Percentiles rank a stretch among this genome's conserved stretches.
These are phyloP conservation scores for Pithys albifrons DNA, from an alignment of 2,113 vertebrate genomes.

Conservation along the genomic window DNA sequence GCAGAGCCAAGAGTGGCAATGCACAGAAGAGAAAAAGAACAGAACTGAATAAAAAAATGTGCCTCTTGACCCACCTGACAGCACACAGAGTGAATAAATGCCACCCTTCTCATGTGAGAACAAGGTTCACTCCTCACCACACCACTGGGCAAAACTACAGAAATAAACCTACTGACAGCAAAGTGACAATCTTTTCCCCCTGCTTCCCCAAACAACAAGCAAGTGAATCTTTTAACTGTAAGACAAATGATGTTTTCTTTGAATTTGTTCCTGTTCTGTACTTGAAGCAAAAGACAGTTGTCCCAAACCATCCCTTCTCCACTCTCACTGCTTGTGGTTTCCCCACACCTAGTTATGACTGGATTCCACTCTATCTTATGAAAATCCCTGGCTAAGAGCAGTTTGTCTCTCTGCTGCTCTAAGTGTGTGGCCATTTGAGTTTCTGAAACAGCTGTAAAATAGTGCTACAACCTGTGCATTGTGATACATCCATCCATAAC, in stretches of 20 bases:
- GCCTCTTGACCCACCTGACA: not conserved
- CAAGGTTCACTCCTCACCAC: not conserved
- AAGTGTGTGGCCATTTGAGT: not conserved
- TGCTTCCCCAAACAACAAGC: not conserved
- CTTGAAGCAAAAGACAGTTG: not conserved
- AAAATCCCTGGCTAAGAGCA: not conserved
- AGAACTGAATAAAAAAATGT: not conserved
- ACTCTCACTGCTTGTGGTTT: not conserved
- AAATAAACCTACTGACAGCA: not conserved
- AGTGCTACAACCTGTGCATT: not conserved
- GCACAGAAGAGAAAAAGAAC: not conserved
- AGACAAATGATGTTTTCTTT: not conserved
- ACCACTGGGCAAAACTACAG: not conserved
- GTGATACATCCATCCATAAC: fast-evolving
- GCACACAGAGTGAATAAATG: not conserved
- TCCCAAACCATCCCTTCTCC: not conserved
- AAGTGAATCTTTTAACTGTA: not conserved
- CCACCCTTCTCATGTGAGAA: not conserved
- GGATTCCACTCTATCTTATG: not conserved
- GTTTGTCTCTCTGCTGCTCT: not conserved
- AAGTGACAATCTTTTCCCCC: not conserved
- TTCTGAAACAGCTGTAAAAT: not conserved
- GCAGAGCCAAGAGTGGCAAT: not conserved
- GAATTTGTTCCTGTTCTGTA: not conserved
- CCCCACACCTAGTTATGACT: not conserved